Evolutionary conservation across 2,113 vertebrate genomes (phyloP).

Genomic region (Atlantisia rogersi): DNA sequence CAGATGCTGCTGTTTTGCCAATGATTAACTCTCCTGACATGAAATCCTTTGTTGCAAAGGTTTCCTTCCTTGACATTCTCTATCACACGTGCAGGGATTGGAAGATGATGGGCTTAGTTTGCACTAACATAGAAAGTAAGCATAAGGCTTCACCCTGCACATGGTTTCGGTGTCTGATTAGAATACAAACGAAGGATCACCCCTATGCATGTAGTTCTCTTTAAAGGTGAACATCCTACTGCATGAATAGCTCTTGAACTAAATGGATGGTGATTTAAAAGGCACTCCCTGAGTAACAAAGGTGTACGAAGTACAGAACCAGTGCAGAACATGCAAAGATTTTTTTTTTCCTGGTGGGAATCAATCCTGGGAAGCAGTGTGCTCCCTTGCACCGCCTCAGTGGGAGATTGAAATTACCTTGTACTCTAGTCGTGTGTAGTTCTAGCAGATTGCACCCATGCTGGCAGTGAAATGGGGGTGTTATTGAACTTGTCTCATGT

Average conservation of each 20-base stretch:
- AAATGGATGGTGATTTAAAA: neutral
- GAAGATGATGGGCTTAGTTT: neutral
- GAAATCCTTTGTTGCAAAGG: neutral
- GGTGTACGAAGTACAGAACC: fast-evolving
- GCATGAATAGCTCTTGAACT: neutral
- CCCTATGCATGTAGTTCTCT: fast-evolving
- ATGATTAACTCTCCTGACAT: neutral
- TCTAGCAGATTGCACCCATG: neutral
- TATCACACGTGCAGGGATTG: neutral
- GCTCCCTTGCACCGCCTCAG: neutral
- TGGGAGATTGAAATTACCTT: neutral
- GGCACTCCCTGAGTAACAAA: neutral
- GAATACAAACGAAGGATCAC: neutral
- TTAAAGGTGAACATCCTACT: fast-evolving
- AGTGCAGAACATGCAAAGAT: fast-evolving
- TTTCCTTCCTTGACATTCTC: neutral
- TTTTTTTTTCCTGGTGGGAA: neutral
- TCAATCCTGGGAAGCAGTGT: neutral
- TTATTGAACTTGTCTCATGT: neutral
- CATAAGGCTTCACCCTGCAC: neutral
- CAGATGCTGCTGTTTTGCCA: neutral
- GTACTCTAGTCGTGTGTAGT: no score
- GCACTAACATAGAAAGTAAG: neutral
- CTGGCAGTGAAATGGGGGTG: neutral
- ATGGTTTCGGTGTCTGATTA: neutral